Conservation (phyloP, 2,888 invertebrate species). For the Zootermopsis nevadensis region DNA sequence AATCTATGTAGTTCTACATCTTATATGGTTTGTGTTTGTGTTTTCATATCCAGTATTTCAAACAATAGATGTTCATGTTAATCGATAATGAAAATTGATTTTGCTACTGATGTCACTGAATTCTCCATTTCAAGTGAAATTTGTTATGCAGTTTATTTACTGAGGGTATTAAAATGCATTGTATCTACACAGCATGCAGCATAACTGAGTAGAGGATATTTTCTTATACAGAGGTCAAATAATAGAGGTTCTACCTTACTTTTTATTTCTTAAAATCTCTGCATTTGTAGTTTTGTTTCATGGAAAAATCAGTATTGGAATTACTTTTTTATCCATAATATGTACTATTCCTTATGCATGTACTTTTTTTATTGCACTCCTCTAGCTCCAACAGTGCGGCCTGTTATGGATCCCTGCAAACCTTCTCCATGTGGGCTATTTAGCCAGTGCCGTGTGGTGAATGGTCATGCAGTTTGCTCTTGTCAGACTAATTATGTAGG, state of each 20-base stretch:
- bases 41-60: too few relatives aligned
- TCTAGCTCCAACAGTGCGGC: slow-evolving; percentile 26
- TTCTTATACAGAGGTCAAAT: neutral
- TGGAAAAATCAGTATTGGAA: neutral
- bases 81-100: too few relatives aligned
- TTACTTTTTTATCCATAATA: slow-evolving; percentile 11
- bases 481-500: slow-evolving; percentile 75
- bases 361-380: slow-evolving; percentile 30
- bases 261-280: slow-evolving; percentile 1
- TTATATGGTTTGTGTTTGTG: too few relatives aligned
- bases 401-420: slow-evolving; percentile 71
- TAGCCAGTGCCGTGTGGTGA: slow-evolving; percentile 79
- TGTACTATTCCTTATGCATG: slow-evolving; percentile 40
- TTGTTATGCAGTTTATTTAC: too few relatives aligned
- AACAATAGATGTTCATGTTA: too few relatives aligned
- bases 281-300: neutral
- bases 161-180: too few relatives aligned
- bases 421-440: slow-evolving; percentile 88
- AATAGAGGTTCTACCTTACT: neutral
- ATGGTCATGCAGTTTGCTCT: slow-evolving; percentile 78
- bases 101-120: too few relatives aligned
- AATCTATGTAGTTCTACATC: too few relatives aligned
- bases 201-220: too few relatives aligned
- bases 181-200: too few relatives aligned
- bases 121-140: too few relatives aligned